These are phyloP conservation scores for Drosophila stalkeri DNA, from an alignment of 2,888 invertebrate genomes.

Conservation along the genomic window DNA sequence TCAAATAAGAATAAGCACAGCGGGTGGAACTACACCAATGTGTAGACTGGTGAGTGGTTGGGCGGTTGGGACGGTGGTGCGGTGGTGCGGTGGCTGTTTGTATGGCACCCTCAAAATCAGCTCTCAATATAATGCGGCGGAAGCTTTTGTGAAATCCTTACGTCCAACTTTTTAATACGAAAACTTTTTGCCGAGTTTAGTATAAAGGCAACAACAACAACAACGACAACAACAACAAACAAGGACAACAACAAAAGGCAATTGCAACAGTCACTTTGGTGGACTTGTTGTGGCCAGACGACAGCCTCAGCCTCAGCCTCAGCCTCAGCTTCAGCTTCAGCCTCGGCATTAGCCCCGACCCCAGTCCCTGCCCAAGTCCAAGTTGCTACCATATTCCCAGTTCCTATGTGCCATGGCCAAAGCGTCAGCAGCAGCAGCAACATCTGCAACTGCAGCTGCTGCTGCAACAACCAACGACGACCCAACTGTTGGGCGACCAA, in stretches of 20 bases:
- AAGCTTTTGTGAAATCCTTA: conserved; percentile 80
- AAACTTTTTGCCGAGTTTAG: conserved; percentile 75
- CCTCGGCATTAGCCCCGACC: not conserved
- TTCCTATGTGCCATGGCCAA: conserved; percentile 41
- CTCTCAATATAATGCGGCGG: conserved; percentile 80
- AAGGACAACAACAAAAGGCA: conserved; percentile 67
- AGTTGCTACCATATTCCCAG: conserved; percentile 56
- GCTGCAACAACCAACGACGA: conserved; percentile 11
- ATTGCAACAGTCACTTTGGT: conserved; percentile 80
- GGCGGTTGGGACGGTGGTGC: not conserved
- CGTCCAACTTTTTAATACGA: conserved; percentile 81
- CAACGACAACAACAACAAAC: conserved; percentile 30
- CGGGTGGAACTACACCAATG: not conserved
- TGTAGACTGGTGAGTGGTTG: not conserved
- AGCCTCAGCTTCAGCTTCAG: no score
- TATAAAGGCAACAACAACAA: conserved; percentile 63
- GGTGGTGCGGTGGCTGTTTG: conserved; percentile 2
- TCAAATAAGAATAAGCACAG: conserved; percentile 59
- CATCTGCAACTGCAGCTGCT: conserved; percentile 8
- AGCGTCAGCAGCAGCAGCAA: conserved; percentile 19
- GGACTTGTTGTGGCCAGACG: conserved; percentile 76
- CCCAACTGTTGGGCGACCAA: conserved; percentile 44
- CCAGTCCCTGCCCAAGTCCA: conserved; percentile 18
- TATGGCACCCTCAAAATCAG: conserved; percentile 68
- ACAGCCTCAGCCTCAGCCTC: conserved; percentile 44